phyloP scores from a whole-genome alignment of 2,113 vertebrate genomes.

The Pagrus major region DNA sequence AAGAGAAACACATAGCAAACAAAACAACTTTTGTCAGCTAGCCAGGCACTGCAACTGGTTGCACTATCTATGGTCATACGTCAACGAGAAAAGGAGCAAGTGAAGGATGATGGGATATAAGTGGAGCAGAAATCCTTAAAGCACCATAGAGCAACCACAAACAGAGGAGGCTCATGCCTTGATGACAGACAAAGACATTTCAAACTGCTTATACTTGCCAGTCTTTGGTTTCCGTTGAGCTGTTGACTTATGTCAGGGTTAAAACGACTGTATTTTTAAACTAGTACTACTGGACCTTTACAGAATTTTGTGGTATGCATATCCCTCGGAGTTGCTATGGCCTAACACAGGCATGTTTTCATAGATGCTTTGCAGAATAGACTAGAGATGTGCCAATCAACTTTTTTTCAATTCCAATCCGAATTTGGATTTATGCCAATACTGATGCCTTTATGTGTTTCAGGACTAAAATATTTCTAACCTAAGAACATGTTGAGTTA shows the following conservation, averaged over 20 bases:
- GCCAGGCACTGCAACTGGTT: conserved; percentile 73
- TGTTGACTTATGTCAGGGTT: conserved; percentile 72
- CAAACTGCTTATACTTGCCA: conserved; percentile 87
- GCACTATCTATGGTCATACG: conserved; percentile 57
- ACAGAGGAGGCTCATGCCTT: conserved; percentile 86
- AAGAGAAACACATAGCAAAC: conserved; percentile 59
- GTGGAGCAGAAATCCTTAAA: conserved; percentile 46
- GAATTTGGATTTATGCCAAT: too few species aligned
- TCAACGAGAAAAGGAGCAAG: conserved; percentile 59
- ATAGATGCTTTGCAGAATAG: too few species aligned
- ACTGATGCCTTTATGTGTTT: too few species aligned
- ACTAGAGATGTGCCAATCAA: too few species aligned
- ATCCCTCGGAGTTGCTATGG: not conserved
- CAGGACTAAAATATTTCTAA: too few species aligned
- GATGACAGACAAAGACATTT: conserved; percentile 74
- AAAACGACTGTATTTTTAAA: conserved; percentile 60
- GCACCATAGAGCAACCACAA: conserved; percentile 73
- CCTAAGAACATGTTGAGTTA: too few species aligned
- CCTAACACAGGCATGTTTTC: not conserved
- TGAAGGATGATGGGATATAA: conserved; percentile 71
- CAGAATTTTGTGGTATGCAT: not conserved
- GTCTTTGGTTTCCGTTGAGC: conserved; percentile 82
- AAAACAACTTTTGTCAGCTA: conserved; percentile 47
- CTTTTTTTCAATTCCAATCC: too few species aligned
- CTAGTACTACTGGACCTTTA: not conserved